Conservation (phyloP, 2,113 vertebrate species). For the Halcyon senegalensis region DNA sequence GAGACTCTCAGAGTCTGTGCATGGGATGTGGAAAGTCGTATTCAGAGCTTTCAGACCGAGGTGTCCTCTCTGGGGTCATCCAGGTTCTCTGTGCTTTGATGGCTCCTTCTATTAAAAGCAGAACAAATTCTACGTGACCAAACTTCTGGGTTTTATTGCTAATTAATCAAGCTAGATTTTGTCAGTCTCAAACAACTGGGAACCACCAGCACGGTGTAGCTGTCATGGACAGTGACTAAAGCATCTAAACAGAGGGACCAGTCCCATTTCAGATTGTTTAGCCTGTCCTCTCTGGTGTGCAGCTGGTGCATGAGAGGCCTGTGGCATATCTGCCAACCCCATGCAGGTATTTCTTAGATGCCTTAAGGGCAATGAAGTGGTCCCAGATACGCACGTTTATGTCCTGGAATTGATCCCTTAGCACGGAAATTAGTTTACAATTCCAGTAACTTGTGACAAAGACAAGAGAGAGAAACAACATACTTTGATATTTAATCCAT, state of each 20-base stretch:
- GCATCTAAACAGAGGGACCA: neutral
- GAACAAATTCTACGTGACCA: neutral
- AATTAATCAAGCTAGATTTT: neutral
- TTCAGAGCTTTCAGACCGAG: conserved; percentile 8
- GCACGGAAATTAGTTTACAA: neutral
- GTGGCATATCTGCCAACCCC: neutral
- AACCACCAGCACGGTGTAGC: neutral
- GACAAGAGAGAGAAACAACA: neutral
- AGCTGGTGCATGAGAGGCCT: neutral
- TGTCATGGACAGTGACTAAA: neutral
- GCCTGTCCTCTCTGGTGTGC: neutral
- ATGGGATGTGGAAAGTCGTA: neutral
- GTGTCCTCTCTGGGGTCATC: neutral
- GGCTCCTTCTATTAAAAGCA: conserved; percentile 43
- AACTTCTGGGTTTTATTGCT: neutral
- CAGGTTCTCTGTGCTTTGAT: conserved; percentile 31
- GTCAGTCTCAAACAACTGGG: neutral
- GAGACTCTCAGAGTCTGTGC: neutral
- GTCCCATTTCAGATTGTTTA: neutral
- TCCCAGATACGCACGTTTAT: neutral
- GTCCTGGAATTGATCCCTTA: neutral
- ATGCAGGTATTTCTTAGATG: neutral
- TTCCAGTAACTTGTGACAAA: neutral
- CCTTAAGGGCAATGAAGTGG: neutral
- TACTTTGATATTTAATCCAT: neutral